Conservation (phyloP, 2,797 vertebrate species). For the Aldrovandia affinis region DNA sequence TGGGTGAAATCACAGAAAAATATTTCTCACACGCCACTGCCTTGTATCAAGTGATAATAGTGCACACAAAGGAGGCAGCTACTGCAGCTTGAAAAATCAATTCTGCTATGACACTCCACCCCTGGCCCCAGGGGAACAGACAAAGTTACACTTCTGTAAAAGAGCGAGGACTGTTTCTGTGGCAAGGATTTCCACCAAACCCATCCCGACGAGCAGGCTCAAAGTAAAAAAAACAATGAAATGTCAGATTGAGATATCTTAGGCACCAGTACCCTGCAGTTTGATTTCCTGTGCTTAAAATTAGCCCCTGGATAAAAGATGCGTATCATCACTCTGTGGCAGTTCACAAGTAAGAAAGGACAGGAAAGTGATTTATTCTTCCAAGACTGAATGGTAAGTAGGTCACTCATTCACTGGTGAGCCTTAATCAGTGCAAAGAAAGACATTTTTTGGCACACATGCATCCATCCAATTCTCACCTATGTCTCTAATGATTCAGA, state of each 20-base stretch:
- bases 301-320: slow-evolving; percentile 24
- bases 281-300: slow-evolving; percentile 10
- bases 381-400: slow-evolving; percentile 15
- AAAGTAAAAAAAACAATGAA: not conserved
- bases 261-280: not conserved
- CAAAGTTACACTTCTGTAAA: slow-evolving; percentile 17
- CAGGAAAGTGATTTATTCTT: not conserved
- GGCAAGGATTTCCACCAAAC: not conserved
- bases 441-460: slow-evolving; percentile 19
- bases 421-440: not conserved
- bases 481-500: slow-evolving; percentile 24
- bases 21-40: not conserved
- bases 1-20: not conserved
- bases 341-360: not conserved
- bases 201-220: not conserved
- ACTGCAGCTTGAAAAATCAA: not conserved
- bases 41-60: not conserved
- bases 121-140: not conserved
- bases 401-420: slow-evolving; percentile 22
- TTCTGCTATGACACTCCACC: slow-evolving; percentile 22
- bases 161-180: slow-evolving; percentile 21
- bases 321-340: slow-evolving; percentile 28
- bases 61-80: slow-evolving; percentile 11
- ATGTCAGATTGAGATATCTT: slow-evolving; percentile 17
- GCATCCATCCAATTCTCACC: slow-evolving; percentile 25